Conservation (phyloP, 1,140 invertebrate species). For the Aphelenchoides fujianensis region DNA sequence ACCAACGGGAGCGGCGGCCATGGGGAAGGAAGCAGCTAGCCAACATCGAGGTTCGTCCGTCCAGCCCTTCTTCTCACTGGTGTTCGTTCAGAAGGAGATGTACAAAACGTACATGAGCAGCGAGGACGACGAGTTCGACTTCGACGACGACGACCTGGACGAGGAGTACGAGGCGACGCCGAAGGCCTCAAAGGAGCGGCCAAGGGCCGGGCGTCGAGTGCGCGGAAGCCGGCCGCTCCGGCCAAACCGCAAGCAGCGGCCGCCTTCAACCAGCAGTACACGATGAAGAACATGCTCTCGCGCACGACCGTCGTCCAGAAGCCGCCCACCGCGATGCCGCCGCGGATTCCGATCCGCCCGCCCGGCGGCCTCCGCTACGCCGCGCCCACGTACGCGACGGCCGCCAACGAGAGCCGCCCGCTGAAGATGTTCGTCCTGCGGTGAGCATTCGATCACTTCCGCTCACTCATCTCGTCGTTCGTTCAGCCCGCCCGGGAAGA, state of each 20-base stretch:
- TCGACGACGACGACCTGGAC: neutral
- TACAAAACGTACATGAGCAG: neutral
- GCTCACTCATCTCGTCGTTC: neutral
- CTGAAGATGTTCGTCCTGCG: neutral
- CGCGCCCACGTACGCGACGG: neutral
- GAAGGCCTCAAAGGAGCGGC: neutral
- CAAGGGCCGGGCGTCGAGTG: neutral
- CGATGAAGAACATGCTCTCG: conserved; percentile 11
- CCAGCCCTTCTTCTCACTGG: neutral
- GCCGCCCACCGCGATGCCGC: neutral
- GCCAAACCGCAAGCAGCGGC: neutral
- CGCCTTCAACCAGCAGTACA: neutral
- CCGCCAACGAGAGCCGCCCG: neutral
- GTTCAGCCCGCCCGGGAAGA: neutral
- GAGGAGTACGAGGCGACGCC: neutral
- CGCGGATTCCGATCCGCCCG: neutral
- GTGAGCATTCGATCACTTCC: neutral
- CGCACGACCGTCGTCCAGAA: neutral
- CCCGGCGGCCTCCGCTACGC: neutral
- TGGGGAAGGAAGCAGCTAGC: conserved; percentile 42
- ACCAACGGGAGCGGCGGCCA: conserved; percentile 21
- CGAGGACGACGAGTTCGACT: conserved; percentile 9
- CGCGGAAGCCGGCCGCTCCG: neutral
- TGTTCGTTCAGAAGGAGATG: conserved; percentile 7
- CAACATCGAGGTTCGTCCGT: conserved; percentile 38